Conservation (phyloP, 2,797 vertebrate species). For the Periparus ater region DNA sequence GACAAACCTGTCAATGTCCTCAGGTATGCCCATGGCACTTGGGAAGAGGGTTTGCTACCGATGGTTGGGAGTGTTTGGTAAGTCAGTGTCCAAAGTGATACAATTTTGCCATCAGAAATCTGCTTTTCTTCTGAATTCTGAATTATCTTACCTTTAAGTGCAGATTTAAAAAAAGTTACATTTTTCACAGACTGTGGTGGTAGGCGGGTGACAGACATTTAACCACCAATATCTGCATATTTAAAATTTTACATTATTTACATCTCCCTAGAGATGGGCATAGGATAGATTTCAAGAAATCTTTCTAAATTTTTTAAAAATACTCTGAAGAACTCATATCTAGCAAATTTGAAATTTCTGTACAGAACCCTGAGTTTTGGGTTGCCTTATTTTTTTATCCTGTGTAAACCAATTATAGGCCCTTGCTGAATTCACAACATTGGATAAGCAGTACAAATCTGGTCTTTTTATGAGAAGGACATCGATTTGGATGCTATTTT, state of each 20-base stretch:
- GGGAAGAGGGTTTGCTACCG: not conserved
- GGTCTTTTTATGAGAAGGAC: not conserved
- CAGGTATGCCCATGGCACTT: not conserved
- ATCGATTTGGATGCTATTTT: not conserved
- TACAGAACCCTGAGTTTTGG: not conserved
- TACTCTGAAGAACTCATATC: not conserved
- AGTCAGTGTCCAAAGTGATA: not conserved
- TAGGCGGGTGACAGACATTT: conserved; percentile 31
- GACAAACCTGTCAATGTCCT: not conserved
- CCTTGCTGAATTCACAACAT: not conserved
- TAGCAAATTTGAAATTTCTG: not conserved
- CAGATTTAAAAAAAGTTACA: not conserved
- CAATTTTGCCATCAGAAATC: not conserved
- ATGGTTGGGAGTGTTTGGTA: not conserved
- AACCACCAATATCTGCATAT: conserved; percentile 2
- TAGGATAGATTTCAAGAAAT: not conserved
- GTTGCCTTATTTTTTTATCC: not conserved
- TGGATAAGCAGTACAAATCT: not conserved
- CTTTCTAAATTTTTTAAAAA: not conserved
- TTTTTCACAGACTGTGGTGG: not conserved
- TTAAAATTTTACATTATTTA: conserved; percentile 19
- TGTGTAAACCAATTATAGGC: not conserved
- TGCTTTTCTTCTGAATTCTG: not conserved
- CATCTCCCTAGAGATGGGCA: not conserved
- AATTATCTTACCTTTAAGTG: conserved; percentile 4